These are phyloP conservation scores for Drosophila niveifrons DNA, from an alignment of 2,888 invertebrate genomes.

Conservation along the genomic window DNA sequence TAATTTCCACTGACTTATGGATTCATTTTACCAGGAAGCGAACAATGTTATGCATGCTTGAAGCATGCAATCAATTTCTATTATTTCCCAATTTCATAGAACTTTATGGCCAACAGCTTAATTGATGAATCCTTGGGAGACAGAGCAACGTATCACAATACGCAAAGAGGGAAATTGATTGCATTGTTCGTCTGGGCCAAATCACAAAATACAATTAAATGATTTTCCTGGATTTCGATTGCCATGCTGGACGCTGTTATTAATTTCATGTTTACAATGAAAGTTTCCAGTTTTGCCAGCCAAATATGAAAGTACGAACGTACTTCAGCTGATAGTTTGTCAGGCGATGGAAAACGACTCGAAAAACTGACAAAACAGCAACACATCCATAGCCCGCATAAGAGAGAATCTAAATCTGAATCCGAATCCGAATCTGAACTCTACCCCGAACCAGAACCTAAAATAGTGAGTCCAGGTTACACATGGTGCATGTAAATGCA, in stretches of 20 bases:
- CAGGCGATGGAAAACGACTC: not conserved
- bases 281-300: slow-evolving; percentile 7
- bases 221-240: not conserved
- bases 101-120: not conserved
- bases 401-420: not conserved
- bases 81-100: not conserved
- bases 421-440: not conserved
- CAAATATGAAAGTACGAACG: not conserved
- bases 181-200: not conserved
- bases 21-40: not conserved
- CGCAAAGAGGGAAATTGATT: not conserved
- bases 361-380: slow-evolving; percentile 15
- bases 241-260: slow-evolving; percentile 10
- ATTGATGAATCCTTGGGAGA: not conserved
- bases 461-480: slow-evolving; percentile 7
- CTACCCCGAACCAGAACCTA: not conserved
- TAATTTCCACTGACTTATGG: not conserved
- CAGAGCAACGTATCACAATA: not conserved
- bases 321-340: not conserved
- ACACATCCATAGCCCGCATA: slow-evolving; percentile 18
- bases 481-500: slow-evolving; percentile 44
- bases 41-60: not conserved
- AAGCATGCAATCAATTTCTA: not conserved
- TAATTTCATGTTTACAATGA: slow-evolving; percentile 24
- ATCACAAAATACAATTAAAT: not conserved